Evolutionary conservation across 1,140 invertebrate species (phyloP), one percentile per base, ranked within the genome.

Genomic region (Halictus rubicundus): DNA sequence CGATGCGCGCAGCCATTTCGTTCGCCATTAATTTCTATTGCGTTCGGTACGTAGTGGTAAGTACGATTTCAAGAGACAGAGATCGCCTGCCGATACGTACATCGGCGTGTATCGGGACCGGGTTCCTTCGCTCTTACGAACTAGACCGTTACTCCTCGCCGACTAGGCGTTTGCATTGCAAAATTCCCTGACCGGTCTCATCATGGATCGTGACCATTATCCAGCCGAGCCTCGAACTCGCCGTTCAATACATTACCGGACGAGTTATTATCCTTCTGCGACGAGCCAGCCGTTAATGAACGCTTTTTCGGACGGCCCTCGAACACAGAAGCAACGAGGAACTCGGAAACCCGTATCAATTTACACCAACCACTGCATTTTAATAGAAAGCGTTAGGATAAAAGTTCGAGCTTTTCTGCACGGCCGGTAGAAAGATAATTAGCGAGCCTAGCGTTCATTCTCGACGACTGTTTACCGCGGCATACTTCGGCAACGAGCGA

Each of bases 11-110:
- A 74, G 9, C 21, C 54, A 73, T 54, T 69, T 39, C 61, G 57
- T 39, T 60, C 75, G 59, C 69, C 68, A 78, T 83, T 84, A 83
- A 84, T 84, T 84, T 84, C 64, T 75, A 78, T 78, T 79, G 78
- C 69, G 25, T 78, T 74, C 27, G 10, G 21, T 54, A 76, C 46
- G 49, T 74, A 68, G 5, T 32, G 5, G 32, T 32, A 32, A 2
- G 19, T 52, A 52, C 52, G 81, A 54, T 83, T 83, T 73, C 59
- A 54, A 72, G 61, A 72, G 71, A 82, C 75, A 21, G 42, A 57
- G 80, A 78, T 77, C 68, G 63, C 42, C 14, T 59, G 5, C 54
- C 68, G 27, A 80, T 69, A 59, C 42, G 46, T 42, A 52, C n/a
- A 32, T 32, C 32, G 32, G 32, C 5, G 32, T 32, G 64, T 63